Base-by-base conservation (phyloP, 1,140 invertebrate species). In the Diachasmimorpha longicaudata region DNA sequence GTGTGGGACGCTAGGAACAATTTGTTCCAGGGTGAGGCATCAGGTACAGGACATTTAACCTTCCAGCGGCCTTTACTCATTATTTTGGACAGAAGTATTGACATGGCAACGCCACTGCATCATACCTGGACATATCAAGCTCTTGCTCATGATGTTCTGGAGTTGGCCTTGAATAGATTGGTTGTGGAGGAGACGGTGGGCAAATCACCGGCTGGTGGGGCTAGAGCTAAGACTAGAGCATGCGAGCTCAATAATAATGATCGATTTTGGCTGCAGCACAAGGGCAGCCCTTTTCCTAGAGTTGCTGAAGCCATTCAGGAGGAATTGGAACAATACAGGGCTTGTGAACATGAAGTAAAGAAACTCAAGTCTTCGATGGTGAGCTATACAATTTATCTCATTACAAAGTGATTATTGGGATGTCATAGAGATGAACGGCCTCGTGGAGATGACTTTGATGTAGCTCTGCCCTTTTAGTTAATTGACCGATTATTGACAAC, bases 41-140 rank as follows among this genome's bases (percentile, higher is more conserved):
- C 94, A 10, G 93, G 95, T 82, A 89, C 92, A 0, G 93, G 92
- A 39, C 95, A 95, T 68, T 93, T 92, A 70, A 90, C 88, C 89
- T 98, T 98, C 87, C 97, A 98, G 81, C 90, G 98, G 72, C 98
- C 98, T 4, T 89, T 99, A 72, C 88, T 99, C 11, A 95, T 99
- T 70, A 90, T 99, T 76, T 90, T 99, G 58, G 99, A 99, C 88
- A 91, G 99, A 75, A 98, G 96, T 89, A 92, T 99, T 74, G 98
- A 99, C 89, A 94, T 99, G 91, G 96, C 98, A 0, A 99, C 98
- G 16, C 97, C 97, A 44, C 89, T 99, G 75, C 97, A 99, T 92
- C 99, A 99, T 88, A 99, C 98, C 4, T 99, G 99, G 99, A 99
- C 98, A 0, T 99, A 99, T 88, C 97, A 99, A 89, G 98, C 98